Conservation (phyloP, 2,888 invertebrate species). For the Trachelus tabidus region DNA sequence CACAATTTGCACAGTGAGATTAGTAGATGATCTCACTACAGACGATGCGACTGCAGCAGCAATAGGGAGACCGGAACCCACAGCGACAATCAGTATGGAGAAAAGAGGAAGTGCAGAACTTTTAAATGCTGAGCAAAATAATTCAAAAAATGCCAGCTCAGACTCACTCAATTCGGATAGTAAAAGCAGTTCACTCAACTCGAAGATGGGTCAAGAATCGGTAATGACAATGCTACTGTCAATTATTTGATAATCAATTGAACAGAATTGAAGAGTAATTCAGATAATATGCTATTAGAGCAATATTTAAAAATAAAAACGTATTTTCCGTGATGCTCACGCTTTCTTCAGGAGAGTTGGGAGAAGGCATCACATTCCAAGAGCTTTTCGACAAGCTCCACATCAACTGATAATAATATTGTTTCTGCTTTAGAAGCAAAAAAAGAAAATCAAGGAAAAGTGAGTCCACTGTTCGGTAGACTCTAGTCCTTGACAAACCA, state of each 20-base stretch:
- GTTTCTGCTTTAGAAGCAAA: conserved; percentile 70
- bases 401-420: conserved; percentile 73
- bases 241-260: conserved; percentile 19
- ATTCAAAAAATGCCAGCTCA: conserved; percentile 81
- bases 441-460: conserved; percentile 65
- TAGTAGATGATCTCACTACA: neutral
- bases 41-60: neutral
- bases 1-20: neutral
- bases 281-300: conserved; percentile 26
- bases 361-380: conserved; percentile 74
- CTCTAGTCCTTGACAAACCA: neutral
- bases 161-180: conserved; percentile 87
- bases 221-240: conserved; percentile 69
- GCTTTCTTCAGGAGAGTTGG: conserved; percentile 69
- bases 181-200: conserved; percentile 86
- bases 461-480: conserved; percentile 35
- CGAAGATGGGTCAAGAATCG: conserved; percentile 85
- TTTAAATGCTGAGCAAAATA: conserved; percentile 73
- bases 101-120: conserved; percentile 76
- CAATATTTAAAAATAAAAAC: conserved; percentile 38
- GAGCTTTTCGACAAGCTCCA: conserved; percentile 74
- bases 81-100: conserved; percentile 67
- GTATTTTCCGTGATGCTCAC: conserved; percentile 10
- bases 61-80: conserved; percentile 11
- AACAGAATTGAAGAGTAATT: conserved; percentile 10